Percentiles rank a stretch among this genome's conserved stretches.
phyloP scores from a whole-genome alignment of 2,797 vertebrate species.

The Aselliscus stoliczkanus region DNA sequence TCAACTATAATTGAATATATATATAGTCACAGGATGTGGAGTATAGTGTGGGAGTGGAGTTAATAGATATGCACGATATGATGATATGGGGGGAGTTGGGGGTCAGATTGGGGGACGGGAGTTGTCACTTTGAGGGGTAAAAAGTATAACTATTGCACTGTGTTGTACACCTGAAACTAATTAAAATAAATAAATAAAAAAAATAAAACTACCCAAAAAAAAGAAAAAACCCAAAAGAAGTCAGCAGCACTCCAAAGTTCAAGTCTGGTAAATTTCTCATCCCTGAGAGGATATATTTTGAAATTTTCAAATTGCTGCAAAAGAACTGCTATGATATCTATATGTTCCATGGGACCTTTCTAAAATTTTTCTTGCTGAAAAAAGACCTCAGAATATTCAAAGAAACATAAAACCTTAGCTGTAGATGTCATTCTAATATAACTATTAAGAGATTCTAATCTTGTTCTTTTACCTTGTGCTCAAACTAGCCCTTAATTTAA shows the following conservation, averaged over 20 bases:
- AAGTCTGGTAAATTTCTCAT: background rate
- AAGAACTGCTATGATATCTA: background rate
- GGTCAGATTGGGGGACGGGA: no score
- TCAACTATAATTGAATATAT: no score
- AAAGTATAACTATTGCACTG: no score
- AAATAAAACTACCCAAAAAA: no score
- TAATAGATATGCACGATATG: no score
- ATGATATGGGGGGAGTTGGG: no score
- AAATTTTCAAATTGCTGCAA: background rate
- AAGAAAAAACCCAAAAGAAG: no score
- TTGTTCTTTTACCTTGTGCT: conserved; percentile 50
- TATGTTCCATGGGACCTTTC: background rate
- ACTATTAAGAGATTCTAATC: conserved; percentile 48
- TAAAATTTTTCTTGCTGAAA: conserved; percentile 32
- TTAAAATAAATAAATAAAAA: no score
- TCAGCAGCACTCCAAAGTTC: background rate
- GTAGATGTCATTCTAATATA: conserved; percentile 52
- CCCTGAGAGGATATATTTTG: background rate
- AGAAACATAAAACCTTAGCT: conserved; percentile 23
- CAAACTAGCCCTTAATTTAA: conserved; percentile 55
- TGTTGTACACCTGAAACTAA: no score
- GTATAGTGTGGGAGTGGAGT: no score
- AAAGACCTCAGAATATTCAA: conserved; percentile 33
- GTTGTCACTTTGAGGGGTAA: no score
- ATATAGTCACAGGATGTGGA: no score